Conservation (phyloP, 2,113 vertebrate genomes). For the Struthidea cinerea region DNA sequence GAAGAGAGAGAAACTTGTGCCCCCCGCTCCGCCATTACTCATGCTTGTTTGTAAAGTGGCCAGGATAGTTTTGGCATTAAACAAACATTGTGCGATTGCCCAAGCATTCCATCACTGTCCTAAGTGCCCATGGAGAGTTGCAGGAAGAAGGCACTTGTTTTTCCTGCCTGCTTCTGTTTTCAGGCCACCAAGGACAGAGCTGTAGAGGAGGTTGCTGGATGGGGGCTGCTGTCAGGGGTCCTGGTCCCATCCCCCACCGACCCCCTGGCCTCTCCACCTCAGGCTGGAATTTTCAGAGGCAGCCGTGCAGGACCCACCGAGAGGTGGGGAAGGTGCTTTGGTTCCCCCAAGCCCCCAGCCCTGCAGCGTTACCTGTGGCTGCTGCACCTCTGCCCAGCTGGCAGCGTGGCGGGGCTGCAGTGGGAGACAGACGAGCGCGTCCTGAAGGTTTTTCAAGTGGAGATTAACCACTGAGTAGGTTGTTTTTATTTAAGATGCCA, state of each 20-base stretch:
- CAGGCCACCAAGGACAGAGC: neutral
- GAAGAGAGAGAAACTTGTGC: conserved; percentile 6
- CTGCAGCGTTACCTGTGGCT: fast-evolving
- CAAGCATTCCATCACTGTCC: neutral
- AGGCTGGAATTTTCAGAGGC: neutral
- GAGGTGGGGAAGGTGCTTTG: neutral
- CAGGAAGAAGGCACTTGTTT: neutral
- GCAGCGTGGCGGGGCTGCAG: neutral
- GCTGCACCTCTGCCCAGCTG: neutral
- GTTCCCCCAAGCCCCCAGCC: neutral
- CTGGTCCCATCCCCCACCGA: fast-evolving
- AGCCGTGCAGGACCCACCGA: fast-evolving
- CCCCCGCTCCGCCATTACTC: neutral
- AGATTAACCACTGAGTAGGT: conserved; percentile 46
- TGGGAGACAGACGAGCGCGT: neutral
- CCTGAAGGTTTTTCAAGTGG: conserved; percentile 49
- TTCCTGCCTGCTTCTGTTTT: neutral
- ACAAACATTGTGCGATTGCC: neutral
- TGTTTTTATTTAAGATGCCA: conserved; percentile 57
- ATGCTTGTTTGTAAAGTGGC: conserved; percentile 12
- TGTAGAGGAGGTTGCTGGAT: neutral
- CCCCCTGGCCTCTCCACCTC: neutral
- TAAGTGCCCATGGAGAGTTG: neutral
- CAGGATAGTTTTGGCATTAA: conserved; percentile 4
- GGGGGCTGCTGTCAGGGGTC: neutral